Evolutionary conservation across 2,113 vertebrate species (phyloP), one percentile per base, ranked within the genome.

Genomic region (Sphyrna mokarran): DNA sequence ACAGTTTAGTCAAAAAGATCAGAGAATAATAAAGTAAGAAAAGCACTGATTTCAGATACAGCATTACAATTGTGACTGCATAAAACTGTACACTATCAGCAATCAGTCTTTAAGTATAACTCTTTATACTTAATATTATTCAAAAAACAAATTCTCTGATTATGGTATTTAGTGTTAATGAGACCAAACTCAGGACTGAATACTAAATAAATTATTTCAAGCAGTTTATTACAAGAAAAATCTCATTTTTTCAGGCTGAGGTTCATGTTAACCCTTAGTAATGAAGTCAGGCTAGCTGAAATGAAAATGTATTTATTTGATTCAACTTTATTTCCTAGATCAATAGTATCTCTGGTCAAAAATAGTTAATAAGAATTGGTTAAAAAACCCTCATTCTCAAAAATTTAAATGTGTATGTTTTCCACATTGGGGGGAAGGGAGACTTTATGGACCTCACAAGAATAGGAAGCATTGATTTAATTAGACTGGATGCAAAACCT

Each of bases 121-220:
- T 93, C 89, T 66, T 93, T 93, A 93, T 68, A 20, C n/a, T 83
- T 83, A 93, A 66, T 37, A 66, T 66, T 66, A 66, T 93, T 93
- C 89, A 93, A 93, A 93, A 90, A 93, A 89, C 48, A 89, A 93
- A 93, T 66, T 93, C 89, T 93, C 61, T 93, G 89, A 93, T 93
- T 93, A 63, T 93, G 61, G 89, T 93, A 93, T 20, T 93, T 93
- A 93, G 89, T 93, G 33, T 63, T 68, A 66, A 93, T 93, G 89
- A 93, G 89, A 37, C 61, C 63, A 93, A 93, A 93, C 89, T 93
- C 14, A 93, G 63, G 89, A n/a, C 61, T 93, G 89, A 93, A 93
- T 93, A 93, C 89, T 93, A 93, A 66, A 93, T 93, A 66, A 93
- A 93, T 66, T 93, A 68, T n/a, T 93, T 93, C 14, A 93, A n/a